A percentile compares a stretch with the other conserved stretches of the same genome.
Evolutionary conservation across 30 jellyfish, hydroid and myxozoan species (phyloP).

Genomic region (Catostylus mosaicus): DNA sequence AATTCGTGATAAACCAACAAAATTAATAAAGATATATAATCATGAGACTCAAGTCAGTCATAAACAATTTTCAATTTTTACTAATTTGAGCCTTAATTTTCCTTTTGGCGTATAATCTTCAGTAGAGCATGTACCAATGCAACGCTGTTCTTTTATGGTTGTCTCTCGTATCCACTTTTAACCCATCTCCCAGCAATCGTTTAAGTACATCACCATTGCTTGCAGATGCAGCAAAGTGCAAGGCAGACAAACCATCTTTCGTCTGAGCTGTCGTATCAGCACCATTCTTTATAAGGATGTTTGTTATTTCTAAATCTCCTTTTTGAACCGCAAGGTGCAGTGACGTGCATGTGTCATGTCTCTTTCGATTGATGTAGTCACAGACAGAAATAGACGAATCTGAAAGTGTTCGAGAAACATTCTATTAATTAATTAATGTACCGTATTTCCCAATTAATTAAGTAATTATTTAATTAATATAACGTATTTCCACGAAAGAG

Average conservation of each 20-base stretch:
- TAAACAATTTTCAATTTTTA: too few species aligned
- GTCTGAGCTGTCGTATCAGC: conserved; percentile 19
- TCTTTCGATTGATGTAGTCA: conserved; percentile 7
- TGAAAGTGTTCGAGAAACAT: too few species aligned
- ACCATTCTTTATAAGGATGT: conserved; percentile 3
- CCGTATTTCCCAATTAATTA: too few species aligned
- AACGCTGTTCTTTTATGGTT: conserved; percentile 12
- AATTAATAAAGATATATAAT: too few species aligned
- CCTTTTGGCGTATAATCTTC: too few species aligned
- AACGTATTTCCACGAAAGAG: too few species aligned
- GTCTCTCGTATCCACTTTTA: not conserved
- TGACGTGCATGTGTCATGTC: conserved; percentile 24
- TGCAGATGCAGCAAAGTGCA: conserved; percentile 30
- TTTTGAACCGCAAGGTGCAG: conserved; percentile 33
- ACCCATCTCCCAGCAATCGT: conserved; percentile 10
- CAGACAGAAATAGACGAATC: not conserved
- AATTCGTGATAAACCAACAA: too few species aligned
- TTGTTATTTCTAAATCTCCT: conserved; percentile 5
- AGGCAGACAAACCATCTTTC: not conserved
- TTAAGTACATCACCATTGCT: conserved; percentile 8
- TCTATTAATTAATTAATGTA: too few species aligned
- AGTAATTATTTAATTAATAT: too few species aligned
- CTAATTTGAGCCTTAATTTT: too few species aligned
- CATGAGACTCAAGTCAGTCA: too few species aligned
- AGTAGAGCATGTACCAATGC: too few species aligned